A percentile compares a stretch with the other conserved stretches of the same genome.
Evolutionary conservation across 92 coral and sea anemone species (phyloP).

Genomic region (Epizoanthus illoricatus): DNA sequence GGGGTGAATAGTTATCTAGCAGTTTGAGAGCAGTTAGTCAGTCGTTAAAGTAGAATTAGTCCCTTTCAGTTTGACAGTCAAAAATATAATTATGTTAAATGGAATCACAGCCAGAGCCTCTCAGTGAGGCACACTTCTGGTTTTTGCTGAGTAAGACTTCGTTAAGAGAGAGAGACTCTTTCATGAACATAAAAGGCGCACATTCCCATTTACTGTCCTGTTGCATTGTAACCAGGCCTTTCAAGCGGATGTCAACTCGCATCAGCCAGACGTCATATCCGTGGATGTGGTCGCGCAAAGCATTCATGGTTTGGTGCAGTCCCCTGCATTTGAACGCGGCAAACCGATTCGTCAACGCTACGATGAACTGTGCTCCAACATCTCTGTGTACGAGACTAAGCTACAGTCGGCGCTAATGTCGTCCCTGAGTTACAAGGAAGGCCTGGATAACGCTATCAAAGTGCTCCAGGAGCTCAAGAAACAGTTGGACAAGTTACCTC

Average conservation of each 20-base stretch:
- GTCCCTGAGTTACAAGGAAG: constrained; percentile 92
- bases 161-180: too few species aligned
- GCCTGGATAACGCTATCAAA: constrained; percentile 77
- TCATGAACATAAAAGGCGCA: too few species aligned
- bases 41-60: too few species aligned
- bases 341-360: constrained; percentile 90
- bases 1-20: too few species aligned
- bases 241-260: constrained; percentile 87
- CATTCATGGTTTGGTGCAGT: constrained; percentile 70
- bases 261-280: constrained; percentile 92
- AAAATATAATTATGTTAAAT: too few species aligned
- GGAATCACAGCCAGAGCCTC: background rate
- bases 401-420: constrained; percentile 85
- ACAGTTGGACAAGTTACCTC: constrained; percentile 80
- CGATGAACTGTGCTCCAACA: constrained; percentile 84
- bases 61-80: too few species aligned
- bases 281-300: constrained; percentile 90
- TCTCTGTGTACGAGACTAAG: constrained; percentile 79
- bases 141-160: too few species aligned
- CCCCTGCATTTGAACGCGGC: constrained; percentile 71
- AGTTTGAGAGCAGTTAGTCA: too few species aligned
- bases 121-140: background rate
- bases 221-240: constrained; percentile 54
- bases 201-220: background rate
- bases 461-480: constrained; percentile 81